Percentiles rank a stretch among this genome's conserved stretches.
phyloP scores from a whole-genome alignment of 2,888 invertebrate species.

The Caenorhabditis afra region DNA sequence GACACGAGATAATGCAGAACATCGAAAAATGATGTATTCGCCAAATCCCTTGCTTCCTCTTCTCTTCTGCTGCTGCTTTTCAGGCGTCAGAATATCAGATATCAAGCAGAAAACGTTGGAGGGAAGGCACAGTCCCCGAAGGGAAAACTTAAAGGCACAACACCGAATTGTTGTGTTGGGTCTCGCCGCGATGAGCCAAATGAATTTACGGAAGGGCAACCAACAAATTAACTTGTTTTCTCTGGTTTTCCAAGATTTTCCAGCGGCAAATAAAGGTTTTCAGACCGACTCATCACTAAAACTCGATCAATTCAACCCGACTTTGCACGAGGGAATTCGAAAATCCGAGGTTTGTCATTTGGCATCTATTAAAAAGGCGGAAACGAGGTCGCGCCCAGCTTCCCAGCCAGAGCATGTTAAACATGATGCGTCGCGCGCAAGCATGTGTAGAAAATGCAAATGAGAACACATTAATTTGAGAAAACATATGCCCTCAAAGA shows the following conservation, averaged over 20 bases:
- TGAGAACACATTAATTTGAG: conserved; percentile 62
- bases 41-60: no score
- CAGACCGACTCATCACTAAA: not conserved
- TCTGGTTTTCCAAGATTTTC: not conserved
- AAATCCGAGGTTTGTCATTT: conserved; percentile 23
- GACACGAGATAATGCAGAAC: not conserved
- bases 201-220: conserved; percentile 7
- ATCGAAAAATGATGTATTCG: no score
- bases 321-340: not conserved
- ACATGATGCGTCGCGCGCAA: conserved; percentile 33
- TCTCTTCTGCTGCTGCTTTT: not conserved
- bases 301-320: not conserved
- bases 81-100: not conserved
- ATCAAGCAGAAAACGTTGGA: no score
- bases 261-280: not conserved
- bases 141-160: conserved; percentile 18
- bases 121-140: no score
- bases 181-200: conserved; percentile 15
- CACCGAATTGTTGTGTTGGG: not conserved
- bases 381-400: no score
- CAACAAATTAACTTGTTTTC: not conserved
- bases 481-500: conserved; percentile 63
- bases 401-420: conserved; percentile 22
- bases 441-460: conserved; percentile 45
- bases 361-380: conserved; percentile 21